phyloP scores from a whole-genome alignment of 2,797 vertebrate species.

The Hylomyscus alleni region DNA sequence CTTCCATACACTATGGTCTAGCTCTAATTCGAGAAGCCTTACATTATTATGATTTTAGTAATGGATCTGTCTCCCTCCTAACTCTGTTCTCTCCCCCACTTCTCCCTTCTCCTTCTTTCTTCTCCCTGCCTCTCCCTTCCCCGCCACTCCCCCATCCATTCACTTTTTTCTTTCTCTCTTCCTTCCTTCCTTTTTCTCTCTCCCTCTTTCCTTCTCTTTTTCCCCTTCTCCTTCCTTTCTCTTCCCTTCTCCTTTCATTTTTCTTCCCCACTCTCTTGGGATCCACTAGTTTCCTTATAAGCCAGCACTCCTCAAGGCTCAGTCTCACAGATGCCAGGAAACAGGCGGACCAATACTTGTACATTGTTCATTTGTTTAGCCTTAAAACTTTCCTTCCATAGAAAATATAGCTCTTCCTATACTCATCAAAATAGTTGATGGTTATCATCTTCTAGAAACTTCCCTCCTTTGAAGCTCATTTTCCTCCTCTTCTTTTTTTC shows the following conservation, averaged over 20 bases:
- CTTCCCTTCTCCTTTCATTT: neutral
- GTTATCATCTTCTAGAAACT: neutral
- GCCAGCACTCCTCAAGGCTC: neutral
- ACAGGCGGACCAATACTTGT: neutral
- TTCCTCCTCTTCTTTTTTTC: neutral
- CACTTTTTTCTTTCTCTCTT: too few relatives aligned
- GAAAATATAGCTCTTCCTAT: neutral
- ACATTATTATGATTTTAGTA: neutral
- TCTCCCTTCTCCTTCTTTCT: neutral
- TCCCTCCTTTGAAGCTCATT: neutral
- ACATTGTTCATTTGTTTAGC: constrained; percentile 2
- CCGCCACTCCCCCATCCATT: too few relatives aligned
- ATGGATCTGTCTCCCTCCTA: neutral
- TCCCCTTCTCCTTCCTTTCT: neutral
- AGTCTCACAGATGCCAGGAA: neutral
- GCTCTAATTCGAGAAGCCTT: too few relatives aligned
- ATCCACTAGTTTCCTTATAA: neutral
- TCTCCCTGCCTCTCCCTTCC: neutral
- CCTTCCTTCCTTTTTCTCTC: neutral
- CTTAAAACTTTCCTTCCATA: constrained; percentile 32
- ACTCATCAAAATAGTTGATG: neutral
- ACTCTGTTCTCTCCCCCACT: neutral
- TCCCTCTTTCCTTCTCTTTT: neutral
- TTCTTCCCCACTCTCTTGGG: neutral
- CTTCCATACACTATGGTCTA: neutral